These are phyloP conservation scores for Willisornis vidua DNA, from an alignment of 2,113 vertebrate species.

Conservation along the genomic window DNA sequence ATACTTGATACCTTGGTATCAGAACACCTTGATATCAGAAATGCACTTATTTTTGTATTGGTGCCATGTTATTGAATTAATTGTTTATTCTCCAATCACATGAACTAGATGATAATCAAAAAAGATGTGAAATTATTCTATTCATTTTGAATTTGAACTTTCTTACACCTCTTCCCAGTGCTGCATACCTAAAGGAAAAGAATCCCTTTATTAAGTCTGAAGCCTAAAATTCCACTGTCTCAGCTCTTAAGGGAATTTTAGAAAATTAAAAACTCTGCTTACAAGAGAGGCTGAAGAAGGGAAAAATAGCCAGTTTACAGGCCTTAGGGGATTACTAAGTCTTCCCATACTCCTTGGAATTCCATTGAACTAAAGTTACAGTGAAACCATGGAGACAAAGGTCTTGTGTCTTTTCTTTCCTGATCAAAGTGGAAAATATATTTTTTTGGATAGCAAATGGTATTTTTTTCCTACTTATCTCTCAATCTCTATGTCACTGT, in stretches of 20 bases:
- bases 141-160: constrained; percentile 42
- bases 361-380: constrained; percentile 75
- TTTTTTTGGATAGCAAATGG: background rate
- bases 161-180: constrained; percentile 37
- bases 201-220: constrained; percentile 50
- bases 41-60: background rate
- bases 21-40: background rate
- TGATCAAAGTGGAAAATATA: constrained; percentile 58
- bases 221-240: constrained; percentile 61
- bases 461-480: background rate
- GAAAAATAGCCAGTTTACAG: constrained; percentile 67
- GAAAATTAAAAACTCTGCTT: constrained; percentile 34
- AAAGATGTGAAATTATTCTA: background rate
- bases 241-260: constrained; percentile 63
- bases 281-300: constrained; percentile 50
- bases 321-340: constrained; percentile 74
- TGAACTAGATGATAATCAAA: background rate
- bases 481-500: background rate
- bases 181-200: constrained; percentile 21
- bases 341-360: constrained; percentile 77
- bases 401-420: constrained; percentile 57
- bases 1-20: background rate
- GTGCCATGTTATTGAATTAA: background rate
- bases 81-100: constrained; percentile 1
- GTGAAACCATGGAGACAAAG: constrained; percentile 58